A percentile compares a stretch with the other conserved stretches of the same genome.
Conservation (phyloP, 2,888 invertebrate species). For the Ischnus inquisitorius region DNA sequence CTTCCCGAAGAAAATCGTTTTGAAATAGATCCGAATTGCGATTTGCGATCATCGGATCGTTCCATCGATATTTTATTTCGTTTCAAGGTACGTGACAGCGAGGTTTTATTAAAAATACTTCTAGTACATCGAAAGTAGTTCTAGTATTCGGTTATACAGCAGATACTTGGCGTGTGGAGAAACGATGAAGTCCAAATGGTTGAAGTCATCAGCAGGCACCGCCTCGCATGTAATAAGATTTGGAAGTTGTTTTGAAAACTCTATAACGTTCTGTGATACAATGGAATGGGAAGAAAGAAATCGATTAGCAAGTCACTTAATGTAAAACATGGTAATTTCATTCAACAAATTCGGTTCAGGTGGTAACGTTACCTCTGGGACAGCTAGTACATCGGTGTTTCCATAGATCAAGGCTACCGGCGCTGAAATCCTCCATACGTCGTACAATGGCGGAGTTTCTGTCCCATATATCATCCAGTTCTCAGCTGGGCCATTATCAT, state of each 20-base stretch:
- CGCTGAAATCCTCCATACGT: constrained; percentile 68
- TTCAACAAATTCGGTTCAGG: background rate
- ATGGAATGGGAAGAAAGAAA: background rate
- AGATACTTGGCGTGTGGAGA: background rate
- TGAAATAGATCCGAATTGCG: too few species aligned
- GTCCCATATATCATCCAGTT: constrained; percentile 68
- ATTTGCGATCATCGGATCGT: too few species aligned
- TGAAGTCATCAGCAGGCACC: background rate
- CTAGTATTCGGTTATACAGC: background rate
- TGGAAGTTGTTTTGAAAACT: background rate
- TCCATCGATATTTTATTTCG: too few species aligned
- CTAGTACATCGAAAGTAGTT: background rate
- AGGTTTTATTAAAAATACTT: background rate
- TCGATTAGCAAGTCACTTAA: background rate
- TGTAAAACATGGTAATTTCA: constrained; percentile 29
- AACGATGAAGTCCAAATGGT: background rate
- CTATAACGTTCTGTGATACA: background rate
- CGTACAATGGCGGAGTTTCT: constrained; percentile 64
- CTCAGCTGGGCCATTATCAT: constrained; percentile 64
- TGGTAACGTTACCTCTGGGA: constrained; percentile 12
- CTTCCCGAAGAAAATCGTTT: too few species aligned
- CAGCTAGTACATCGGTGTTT: constrained; percentile 68
- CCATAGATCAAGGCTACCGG: constrained; percentile 73
- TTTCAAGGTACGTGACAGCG: too few species aligned
- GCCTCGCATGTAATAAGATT: background rate